Percentiles rank a stretch among this genome's conserved stretches.
These are phyloP conservation scores for Oryzias celebensis DNA, from an alignment of 2,113 vertebrate genomes.

Conservation along the genomic window DNA sequence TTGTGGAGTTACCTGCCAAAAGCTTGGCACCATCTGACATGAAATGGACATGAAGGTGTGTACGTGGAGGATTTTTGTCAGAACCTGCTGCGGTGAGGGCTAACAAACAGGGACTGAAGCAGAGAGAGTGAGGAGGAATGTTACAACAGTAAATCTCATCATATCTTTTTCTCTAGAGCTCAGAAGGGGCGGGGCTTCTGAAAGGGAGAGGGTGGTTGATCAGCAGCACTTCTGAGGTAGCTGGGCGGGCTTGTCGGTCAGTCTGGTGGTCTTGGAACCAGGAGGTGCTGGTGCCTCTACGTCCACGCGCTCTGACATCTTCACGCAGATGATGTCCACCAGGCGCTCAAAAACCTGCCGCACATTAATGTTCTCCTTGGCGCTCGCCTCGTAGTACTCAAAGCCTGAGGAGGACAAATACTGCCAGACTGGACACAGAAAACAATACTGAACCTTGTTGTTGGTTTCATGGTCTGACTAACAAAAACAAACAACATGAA, in stretches of 20 bases:
- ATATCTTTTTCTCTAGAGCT: conserved; percentile 22
- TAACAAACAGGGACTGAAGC: conserved; percentile 50
- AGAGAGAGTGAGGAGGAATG: conserved; percentile 32
- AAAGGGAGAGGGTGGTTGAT: conserved; percentile 51
- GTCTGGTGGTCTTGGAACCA: conserved; percentile 83
- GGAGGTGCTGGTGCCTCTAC: conserved; percentile 81
- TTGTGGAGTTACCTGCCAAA: not conserved
- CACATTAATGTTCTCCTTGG: conserved; percentile 98
- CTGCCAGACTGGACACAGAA: not conserved
- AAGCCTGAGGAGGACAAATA: conserved; percentile 79
- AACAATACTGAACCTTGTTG: too few species aligned
- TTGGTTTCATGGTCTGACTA: too few species aligned
- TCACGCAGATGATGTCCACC: conserved; percentile 96
- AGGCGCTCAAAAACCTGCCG: conserved; percentile 95
- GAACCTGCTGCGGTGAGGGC: conserved; percentile 11
- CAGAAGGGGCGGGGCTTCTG: not conserved
- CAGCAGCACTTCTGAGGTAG: conserved; percentile 93
- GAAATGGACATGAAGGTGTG: not conserved
- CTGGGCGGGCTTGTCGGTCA: conserved; percentile 87
- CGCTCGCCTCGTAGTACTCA: conserved; percentile 96
- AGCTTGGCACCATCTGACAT: conserved; percentile 1
- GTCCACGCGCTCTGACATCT: conserved; percentile 95
- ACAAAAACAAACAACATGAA: too few species aligned
- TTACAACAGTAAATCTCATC: conserved; percentile 25
- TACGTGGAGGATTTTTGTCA: conserved; percentile 18